phyloP scores from a whole-genome alignment of 2,113 vertebrate genomes.

The Pogona vitticeps region DNA sequence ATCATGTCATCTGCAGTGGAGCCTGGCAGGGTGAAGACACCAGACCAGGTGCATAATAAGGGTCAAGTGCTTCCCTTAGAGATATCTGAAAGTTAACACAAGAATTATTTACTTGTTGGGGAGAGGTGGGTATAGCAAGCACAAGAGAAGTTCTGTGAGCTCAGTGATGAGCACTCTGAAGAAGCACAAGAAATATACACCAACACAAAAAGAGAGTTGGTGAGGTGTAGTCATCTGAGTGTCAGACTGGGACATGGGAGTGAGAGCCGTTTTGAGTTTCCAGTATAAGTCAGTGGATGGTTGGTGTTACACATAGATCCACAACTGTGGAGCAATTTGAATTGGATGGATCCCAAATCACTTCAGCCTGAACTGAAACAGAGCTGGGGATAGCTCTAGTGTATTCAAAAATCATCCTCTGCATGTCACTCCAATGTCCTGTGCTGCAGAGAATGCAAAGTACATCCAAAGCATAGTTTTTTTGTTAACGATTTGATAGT shows the following conservation, averaged over 20 bases:
- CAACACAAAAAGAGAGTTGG: not conserved
- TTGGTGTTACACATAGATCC: too few relatives aligned
- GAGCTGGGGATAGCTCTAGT: not conserved
- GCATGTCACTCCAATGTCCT: not conserved
- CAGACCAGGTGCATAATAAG: not conserved
- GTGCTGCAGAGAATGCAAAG: not conserved
- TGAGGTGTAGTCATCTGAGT: not conserved
- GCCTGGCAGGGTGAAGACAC: not conserved
- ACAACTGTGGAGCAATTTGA: too few relatives aligned
- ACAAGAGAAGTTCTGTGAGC: not conserved
- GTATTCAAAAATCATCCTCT: too few relatives aligned
- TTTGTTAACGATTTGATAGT: not conserved
- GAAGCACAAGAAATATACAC: not conserved
- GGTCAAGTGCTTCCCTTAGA: not conserved
- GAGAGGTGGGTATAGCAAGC: not conserved
- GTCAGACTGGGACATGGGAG: not conserved
- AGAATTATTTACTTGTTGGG: not conserved
- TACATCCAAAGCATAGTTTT: not conserved
- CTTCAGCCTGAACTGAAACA: not conserved
- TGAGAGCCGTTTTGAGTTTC: too few relatives aligned
- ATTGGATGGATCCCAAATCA: too few relatives aligned
- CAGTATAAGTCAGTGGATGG: too few relatives aligned
- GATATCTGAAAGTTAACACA: not conserved
- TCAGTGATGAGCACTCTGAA: not conserved
- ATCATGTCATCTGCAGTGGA: too few relatives aligned